Base-by-base conservation (phyloP, 2,797 vertebrate species). In the Gallinago solitaria region DNA sequence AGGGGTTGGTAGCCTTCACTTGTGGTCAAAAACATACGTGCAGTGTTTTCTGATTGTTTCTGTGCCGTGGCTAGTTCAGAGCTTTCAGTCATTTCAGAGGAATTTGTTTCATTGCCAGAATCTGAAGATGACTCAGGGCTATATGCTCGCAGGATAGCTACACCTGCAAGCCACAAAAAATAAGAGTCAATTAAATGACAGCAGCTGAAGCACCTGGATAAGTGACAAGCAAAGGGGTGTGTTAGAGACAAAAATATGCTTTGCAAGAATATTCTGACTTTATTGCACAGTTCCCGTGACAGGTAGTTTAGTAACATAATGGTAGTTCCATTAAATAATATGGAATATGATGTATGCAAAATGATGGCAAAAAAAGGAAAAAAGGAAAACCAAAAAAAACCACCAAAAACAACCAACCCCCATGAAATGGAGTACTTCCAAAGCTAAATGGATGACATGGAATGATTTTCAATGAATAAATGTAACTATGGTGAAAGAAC, bases 31-130 rank as follows among this genome's bases (percentile, higher is more conserved):
- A 99, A 99, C 98, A 99, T 98, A 97, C 99, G 99, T 95, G 99
- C 98, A 90, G 98, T 98, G 97, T 97, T 99, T 96, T 99, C 99
- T 0, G 98, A 98, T 97, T 99, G 99, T 97, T 99, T 99, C 97
- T 99, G 99, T 89, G 99, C 99, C 5, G 98, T 97, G 9, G 99
- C 98, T 98, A 99, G 97, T 98, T 99, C 99, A 33, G 99, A 99
- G 97, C 98, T 99, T 98, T 99, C 99, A 30, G 99, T 99, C 99
- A 99, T 99, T 99, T 99, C 99, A 30, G 99, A 99, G 80, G 99
- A 99, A 98, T 99, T 99, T 91, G 99, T 99, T 97, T 99, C 99
- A 96, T 99, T 99, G 97, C 99, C 99, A 95, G 99, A 99, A 99
- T 99, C 99, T 76, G 99, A 99, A 47, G 99, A 99, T 30, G 99